phyloP scores from a whole-genome alignment of 2,888 invertebrate genomes.

The Tachystola acroxantha region DNA sequence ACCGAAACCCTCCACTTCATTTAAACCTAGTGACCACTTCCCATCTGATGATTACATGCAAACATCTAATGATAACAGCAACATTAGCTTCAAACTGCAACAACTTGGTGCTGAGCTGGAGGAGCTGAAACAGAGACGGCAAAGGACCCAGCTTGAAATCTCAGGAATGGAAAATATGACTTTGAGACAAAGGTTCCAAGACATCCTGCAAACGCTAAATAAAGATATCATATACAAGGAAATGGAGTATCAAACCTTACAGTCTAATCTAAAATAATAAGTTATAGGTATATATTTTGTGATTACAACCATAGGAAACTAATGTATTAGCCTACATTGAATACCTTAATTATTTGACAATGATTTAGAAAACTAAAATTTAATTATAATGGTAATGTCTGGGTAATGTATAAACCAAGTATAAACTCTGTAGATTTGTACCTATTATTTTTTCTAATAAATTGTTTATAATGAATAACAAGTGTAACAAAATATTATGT shows the following conservation, averaged over 20 bases:
- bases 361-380: not conserved
- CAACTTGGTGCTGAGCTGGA: constrained; percentile 83
- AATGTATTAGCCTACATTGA: too few relatives aligned
- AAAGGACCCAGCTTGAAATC: constrained; percentile 87
- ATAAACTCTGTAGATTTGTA: too few relatives aligned
- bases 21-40: constrained; percentile 11
- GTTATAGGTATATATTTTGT: constrained; percentile 1
- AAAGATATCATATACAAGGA: constrained; percentile 86
- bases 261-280: constrained; percentile 12
- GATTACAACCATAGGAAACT: too few relatives aligned
- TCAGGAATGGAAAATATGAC: constrained; percentile 88
- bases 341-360: too few relatives aligned
- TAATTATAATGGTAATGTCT: not conserved
- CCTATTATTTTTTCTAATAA: too few relatives aligned
- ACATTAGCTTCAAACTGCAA: constrained; percentile 77
- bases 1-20: constrained; percentile 3
- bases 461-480: too few relatives aligned
- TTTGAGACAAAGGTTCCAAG: constrained; percentile 86
- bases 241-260: constrained; percentile 60
- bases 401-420: too few relatives aligned
- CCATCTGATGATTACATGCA: constrained; percentile 14
- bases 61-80: constrained; percentile 29
- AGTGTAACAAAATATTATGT: too few relatives aligned
- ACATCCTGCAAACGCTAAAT: constrained; percentile 83
- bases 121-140: constrained; percentile 82